A percentile compares a stretch with the other conserved stretches of the same genome.
Conservation (phyloP, 2,888 invertebrate genomes). For the Acanthosepion pharaonis region DNA sequence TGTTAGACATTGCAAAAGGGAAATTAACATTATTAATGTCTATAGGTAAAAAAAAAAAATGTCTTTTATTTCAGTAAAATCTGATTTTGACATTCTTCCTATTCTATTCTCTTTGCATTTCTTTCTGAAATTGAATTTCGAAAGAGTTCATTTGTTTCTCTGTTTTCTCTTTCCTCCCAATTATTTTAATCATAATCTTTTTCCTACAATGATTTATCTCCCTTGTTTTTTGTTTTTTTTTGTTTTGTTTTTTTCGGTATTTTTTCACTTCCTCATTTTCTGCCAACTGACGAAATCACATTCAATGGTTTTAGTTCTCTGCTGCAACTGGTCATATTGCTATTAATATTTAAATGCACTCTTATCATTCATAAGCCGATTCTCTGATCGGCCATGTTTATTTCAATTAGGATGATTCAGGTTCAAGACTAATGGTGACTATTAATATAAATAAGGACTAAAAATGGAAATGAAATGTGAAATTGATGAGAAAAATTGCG, state of each 20-base stretch:
- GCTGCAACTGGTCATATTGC: neutral
- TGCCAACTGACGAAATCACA: neutral
- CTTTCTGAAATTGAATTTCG: neutral
- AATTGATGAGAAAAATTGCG: no score
- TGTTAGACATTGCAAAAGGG: neutral
- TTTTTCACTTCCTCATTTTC: neutral
- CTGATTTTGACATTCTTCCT: neutral
- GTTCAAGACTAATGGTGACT: neutral
- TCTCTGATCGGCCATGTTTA: neutral
- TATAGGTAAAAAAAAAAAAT: neutral
- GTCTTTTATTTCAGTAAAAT: neutral
- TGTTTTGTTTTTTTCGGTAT: neutral
- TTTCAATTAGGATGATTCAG: neutral
- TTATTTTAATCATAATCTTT: neutral
- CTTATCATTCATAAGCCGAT: neutral
- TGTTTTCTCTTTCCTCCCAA: neutral
- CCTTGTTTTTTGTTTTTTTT: neutral
- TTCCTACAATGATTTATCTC: neutral
- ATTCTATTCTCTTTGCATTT: neutral
- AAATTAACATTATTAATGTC: constrained; percentile 33
- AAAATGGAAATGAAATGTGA: no score
- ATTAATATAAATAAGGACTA: no score
- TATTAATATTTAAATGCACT: neutral
- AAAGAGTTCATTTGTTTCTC: neutral
- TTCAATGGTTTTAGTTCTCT: neutral